These are phyloP conservation scores for Lasioglossum vierecki DNA, from an alignment of 2,888 invertebrate genomes.

Conservation along the genomic window DNA sequence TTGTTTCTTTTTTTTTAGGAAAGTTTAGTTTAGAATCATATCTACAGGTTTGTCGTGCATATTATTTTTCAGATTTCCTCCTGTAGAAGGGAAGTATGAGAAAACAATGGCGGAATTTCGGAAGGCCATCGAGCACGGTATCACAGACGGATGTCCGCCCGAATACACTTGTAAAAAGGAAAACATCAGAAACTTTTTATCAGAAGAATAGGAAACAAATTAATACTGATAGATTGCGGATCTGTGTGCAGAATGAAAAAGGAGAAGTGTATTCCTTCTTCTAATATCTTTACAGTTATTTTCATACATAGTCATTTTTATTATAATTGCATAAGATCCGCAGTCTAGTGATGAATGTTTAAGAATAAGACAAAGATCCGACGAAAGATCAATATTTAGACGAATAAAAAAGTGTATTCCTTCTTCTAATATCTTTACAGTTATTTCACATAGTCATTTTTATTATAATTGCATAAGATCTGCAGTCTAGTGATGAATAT, in stretches of 20 bases:
- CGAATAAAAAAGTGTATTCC: background rate
- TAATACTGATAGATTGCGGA: background rate
- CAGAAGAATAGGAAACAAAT: constrained; percentile 38
- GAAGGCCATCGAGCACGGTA: constrained; percentile 88
- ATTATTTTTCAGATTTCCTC: constrained; percentile 84
- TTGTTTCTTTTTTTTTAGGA: background rate
- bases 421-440: background rate
- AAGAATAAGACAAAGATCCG: background rate
- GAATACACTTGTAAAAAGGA: constrained; percentile 81
- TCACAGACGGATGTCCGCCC: constrained; percentile 81
- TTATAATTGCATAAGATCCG: background rate
- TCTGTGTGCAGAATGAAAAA: background rate
- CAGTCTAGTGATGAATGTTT: background rate
- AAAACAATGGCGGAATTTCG: constrained; percentile 87
- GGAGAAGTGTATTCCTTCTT: too few species aligned
- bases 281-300: too few species aligned
- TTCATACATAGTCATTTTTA: too few species aligned
- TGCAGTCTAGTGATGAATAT: background rate
- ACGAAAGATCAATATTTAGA: background rate
- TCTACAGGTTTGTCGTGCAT: background rate
- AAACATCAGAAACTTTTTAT: constrained; percentile 78
- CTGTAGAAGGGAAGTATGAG: constrained; percentile 87
- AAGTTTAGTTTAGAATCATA: too few species aligned
- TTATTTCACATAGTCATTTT: background rate
- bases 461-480: background rate